Evolutionary conservation across 2,113 vertebrate genomes (phyloP), one percentile per base, ranked within the genome.

Genomic region (Apodemus sylvaticus): DNA sequence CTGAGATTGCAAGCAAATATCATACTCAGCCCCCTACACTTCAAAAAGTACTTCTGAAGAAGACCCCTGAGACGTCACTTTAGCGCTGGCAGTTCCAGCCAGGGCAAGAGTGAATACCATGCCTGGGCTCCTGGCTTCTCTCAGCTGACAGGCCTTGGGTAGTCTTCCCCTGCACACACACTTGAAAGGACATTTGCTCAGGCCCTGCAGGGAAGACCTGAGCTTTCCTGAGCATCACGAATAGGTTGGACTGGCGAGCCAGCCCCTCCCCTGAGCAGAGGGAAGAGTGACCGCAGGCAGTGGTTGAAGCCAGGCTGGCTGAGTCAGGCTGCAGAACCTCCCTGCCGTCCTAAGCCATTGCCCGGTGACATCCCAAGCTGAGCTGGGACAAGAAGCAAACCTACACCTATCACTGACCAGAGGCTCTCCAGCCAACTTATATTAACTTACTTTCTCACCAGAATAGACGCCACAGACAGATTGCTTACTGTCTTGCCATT

Each of bases 281-380:
- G 66, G 64, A 88, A 97, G 93, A 81, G 85, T 83, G 85, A 60
- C 60, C 85, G 71, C 20, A 36, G 64, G 85, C 74, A 83, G 88
- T 26, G 64, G 45, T 45, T 92, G 81, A 53, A 81, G 51, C 16
- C 24, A 73, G 70, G 68, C 64, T 77, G 88, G 39, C 74, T 73
- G 85, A 90, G 86, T 89, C 88, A 48, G 48, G 31, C 73, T 64
- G 71, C 26, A 3, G 90, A 76, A 26, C 45, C 92, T 77, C 53
- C 12, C 42, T 94, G 77, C 42, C 31, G 78, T 92, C 39, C 66
- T n/a, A 66, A 90, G 74, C 51, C 85, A 94, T 51, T 71, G 87
- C 42, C 45, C 81, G 39, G 58, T 36, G 19, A 2, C n/a, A 76
- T 22, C 71, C 29, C 58, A 77, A 51, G 45, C 68, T 53, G 66